Base-by-base conservation (phyloP, 2,113 vertebrate species). In the Terrapene triunguis region DNA sequence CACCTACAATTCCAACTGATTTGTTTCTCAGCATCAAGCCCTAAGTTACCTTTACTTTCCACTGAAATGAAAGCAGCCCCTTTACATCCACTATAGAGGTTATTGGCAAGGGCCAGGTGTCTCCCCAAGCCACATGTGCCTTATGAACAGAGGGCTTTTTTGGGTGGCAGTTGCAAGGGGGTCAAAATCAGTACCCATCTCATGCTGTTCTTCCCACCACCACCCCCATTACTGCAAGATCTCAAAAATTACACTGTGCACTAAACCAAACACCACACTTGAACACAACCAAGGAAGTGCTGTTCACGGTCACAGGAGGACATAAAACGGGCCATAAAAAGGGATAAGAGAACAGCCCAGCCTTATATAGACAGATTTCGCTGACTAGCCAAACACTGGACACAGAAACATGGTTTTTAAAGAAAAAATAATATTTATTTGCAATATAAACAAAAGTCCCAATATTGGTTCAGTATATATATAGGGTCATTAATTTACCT, bases 381-480 rank as follows among this genome's bases (percentile, higher is more conserved):
- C 54, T 51, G 42, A 27, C 95, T 89, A 96, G 90, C 93, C 93
- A 96, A 96, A 88, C 74, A 89, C 98, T 51, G 94, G 95, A 98
- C 80, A 95, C 89, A 97, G 93, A 96, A 92, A 97, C 93, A 96
- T 97, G 74, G 89, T 84, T 98, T 94, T 97, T 99, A 99, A 99
- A 99, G 98, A 99, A 99, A 99, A 99, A 99, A 99, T 99, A 99
- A 99, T 99, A 99, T 99, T 99, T 99, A 99, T 99, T 99, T 99
- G 99, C 98, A 98, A 99, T 99, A 99, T 99, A 99, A 99, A 99
- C 99, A 99, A 98, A 38, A 98, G 99, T 99, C 98, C 99, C 98
- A 98, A 99, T 98, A 99, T 98, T 98, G 98, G 99, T 99, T 99
- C 98, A 98, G 99, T 94, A 93, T 95, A 98, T 98, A 98, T 98